These are phyloP conservation scores for Lasioglossum albipes DNA, from an alignment of 1,140 invertebrate genomes.

Conservation along the genomic window DNA sequence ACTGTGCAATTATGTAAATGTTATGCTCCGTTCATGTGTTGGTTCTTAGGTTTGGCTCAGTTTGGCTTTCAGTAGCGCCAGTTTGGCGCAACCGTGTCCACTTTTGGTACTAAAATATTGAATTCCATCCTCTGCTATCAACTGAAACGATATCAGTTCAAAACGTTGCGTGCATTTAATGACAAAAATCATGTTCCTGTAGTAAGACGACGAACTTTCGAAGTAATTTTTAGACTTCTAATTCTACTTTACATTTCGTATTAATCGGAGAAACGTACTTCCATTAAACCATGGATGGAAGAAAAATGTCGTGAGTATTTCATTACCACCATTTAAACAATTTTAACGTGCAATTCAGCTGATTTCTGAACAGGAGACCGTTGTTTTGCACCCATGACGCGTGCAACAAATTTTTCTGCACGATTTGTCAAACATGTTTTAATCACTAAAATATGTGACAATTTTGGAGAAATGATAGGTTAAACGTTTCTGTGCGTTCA, in stretches of 20 bases:
- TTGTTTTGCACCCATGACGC: background rate
- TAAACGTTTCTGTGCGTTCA: background rate
- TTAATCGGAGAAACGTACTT: conserved; percentile 23
- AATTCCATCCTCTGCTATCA: conserved; percentile 63
- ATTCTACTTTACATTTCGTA: conserved; percentile 28
- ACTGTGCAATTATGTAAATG: background rate
- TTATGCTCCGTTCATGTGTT: background rate
- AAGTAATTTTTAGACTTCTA: background rate
- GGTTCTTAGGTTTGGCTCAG: background rate
- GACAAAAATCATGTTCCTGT: conserved; percentile 57
- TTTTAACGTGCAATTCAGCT: background rate
- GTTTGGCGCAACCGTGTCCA: conserved; percentile 51
- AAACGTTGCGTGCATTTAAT: conserved; percentile 48
- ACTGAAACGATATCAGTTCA: conserved; percentile 36
- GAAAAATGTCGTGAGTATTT: conserved; percentile 81
- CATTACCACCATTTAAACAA: background rate
- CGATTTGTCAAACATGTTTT: background rate
- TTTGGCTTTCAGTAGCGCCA: conserved; percentile 42
- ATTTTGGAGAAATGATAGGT: conserved; percentile 22
- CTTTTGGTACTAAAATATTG: conserved; percentile 72
- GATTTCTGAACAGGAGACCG: background rate
- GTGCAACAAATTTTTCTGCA: background rate
- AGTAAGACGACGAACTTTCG: conserved; percentile 30
- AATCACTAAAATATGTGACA: background rate
- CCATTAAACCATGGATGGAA: conserved; percentile 77